Conservation (phyloP, 2,797 vertebrate genomes). For the Hipposideros larvatus region DNA sequence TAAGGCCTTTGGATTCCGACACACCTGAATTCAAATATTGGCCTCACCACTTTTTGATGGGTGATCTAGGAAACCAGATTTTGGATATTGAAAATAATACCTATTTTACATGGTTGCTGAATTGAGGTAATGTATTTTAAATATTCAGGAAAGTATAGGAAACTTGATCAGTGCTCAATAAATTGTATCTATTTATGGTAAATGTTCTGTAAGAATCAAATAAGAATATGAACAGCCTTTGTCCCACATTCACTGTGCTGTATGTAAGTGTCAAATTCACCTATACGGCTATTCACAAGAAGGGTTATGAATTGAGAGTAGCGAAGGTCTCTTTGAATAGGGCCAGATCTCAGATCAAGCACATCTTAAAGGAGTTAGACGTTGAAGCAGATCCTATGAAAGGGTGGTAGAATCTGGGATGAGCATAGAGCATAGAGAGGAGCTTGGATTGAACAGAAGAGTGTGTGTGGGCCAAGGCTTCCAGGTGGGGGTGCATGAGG, state of each 20-base stretch:
- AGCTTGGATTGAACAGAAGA: not conserved
- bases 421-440: not conserved
- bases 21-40: not conserved
- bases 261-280: not conserved
- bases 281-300: not conserved
- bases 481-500: not conserved
- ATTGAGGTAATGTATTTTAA: conserved; percentile 17
- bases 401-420: not conserved
- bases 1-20: not conserved
- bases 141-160: not conserved
- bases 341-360: not conserved
- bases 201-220: conserved; percentile 1
- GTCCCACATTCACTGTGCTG: not conserved
- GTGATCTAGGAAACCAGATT: not conserved
- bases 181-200: not conserved
- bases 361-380: not conserved
- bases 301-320: not conserved
- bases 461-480: not conserved
- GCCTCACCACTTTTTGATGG: not conserved
- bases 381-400: not conserved
- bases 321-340: not conserved
- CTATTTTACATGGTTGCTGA: not conserved
- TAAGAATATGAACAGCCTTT: not conserved
- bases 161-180: not conserved
- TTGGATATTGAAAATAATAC: not conserved